A percentile compares a stretch with the other conserved stretches of the same genome.
Conservation (phyloP, 1,140 invertebrate genomes). For the Pseudomyrmex dendroicus region DNA sequence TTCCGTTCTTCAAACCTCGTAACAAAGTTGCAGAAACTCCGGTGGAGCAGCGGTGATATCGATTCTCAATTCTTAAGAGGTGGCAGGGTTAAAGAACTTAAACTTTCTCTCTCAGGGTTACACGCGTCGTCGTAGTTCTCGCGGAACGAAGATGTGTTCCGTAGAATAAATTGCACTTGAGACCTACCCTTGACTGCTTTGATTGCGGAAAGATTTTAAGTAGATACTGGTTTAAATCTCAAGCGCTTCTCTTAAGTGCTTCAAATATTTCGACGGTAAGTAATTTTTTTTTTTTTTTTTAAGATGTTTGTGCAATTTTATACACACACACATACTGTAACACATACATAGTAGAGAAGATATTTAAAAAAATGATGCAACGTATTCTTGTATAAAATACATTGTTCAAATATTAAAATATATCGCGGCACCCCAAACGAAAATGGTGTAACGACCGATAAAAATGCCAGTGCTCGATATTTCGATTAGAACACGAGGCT, state of each 20-base stretch:
- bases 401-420: too few species aligned
- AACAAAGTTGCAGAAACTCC: conserved; percentile 78
- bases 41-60: conserved; percentile 62
- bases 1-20: conserved; percentile 4
- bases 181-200: conserved; percentile 13
- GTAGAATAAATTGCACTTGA: conserved; percentile 1
- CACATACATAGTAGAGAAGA: too few species aligned
- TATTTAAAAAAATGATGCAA: too few species aligned
- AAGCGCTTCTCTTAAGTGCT: too few species aligned
- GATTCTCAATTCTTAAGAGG: conserved; percentile 76
- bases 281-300: too few species aligned
- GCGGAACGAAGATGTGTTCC: conserved; percentile 5
- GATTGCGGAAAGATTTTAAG: conserved; percentile 5
- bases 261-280: too few species aligned
- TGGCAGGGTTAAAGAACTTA: conserved; percentile 10
- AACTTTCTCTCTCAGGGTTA: conserved; percentile 48
- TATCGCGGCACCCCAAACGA: neutral
- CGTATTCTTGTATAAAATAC: too few species aligned
- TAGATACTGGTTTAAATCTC: too few species aligned
- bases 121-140: conserved; percentile 16
- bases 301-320: too few species aligned
- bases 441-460: neutral
- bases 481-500: conserved; percentile 19
- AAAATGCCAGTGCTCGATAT: conserved; percentile 4
- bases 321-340: too few species aligned